Conservation (phyloP, 2,113 vertebrate genomes). For the Zootoca vivipara region DNA sequence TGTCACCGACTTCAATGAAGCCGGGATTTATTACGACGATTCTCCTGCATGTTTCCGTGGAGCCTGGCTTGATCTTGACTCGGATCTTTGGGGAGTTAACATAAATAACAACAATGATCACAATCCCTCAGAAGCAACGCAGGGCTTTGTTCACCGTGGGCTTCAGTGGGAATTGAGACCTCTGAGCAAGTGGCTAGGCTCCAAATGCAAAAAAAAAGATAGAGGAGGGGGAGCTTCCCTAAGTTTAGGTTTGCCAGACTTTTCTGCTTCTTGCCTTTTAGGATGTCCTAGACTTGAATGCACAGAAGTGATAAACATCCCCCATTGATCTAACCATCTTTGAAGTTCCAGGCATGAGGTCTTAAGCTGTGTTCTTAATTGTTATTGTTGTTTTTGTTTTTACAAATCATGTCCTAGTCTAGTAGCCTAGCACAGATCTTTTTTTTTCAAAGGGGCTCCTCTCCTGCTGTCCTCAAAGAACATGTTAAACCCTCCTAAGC, state of each 20-base stretch:
- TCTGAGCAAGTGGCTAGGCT: neutral
- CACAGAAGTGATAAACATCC: neutral
- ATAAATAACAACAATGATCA: slow-evolving; percentile 36
- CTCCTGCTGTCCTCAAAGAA: slow-evolving; percentile 4
- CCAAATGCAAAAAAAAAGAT: neutral
- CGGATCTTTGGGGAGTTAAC: slow-evolving; percentile 16
- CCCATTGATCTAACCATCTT: neutral
- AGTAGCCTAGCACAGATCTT: slow-evolving; percentile 12
- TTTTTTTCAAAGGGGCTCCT: neutral
- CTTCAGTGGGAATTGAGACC: slow-evolving; percentile 17
- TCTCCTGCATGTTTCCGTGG: slow-evolving; percentile 4
- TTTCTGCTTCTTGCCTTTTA: neutral
- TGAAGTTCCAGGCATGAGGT: neutral
- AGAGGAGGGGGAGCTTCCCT: neutral
- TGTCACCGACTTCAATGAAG: slow-evolving; percentile 19
- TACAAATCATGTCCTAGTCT: neutral
- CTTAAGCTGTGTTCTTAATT: slow-evolving; percentile 23
- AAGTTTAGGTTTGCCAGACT: neutral
- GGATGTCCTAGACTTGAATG: neutral
- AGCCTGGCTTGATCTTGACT: slow-evolving; percentile 15
- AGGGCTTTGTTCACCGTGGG: slow-evolving; percentile 7
- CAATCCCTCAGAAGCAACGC: slow-evolving; percentile 1
- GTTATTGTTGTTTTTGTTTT: slow-evolving; percentile 7
- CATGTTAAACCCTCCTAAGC: neutral
- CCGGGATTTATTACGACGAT: slow-evolving; percentile 18